Percentiles rank a stretch among this genome's conserved stretches.
These are phyloP conservation scores for Charina bottae DNA, from an alignment of 2,113 vertebrate genomes.

Conservation along the genomic window DNA sequence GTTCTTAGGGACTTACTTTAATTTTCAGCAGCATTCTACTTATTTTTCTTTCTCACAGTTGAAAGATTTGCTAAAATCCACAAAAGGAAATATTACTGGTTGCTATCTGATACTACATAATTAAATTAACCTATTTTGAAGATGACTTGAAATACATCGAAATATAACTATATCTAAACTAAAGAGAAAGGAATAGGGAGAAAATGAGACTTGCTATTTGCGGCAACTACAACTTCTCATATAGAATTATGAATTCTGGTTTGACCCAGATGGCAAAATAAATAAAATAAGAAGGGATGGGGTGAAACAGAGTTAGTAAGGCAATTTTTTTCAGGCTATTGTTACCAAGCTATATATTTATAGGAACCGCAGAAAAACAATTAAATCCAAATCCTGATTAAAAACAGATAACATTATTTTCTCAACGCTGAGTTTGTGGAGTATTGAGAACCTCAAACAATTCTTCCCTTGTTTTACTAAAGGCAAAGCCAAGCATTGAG, in stretches of 20 bases:
- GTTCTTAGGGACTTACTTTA: background rate
- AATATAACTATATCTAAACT: constrained; percentile 49
- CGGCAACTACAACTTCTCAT: constrained; percentile 29
- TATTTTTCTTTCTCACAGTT: constrained; percentile 19
- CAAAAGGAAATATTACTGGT: constrained; percentile 38
- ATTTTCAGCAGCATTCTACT: background rate
- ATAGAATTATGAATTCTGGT: constrained; percentile 31
- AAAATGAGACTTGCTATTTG: background rate
- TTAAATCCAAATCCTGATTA: constrained; percentile 92
- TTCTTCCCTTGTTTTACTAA: constrained; percentile 70
- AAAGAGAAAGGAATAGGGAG: background rate
- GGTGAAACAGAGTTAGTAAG: constrained; percentile 41
- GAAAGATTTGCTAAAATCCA: background rate
- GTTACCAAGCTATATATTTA: constrained; percentile 55
- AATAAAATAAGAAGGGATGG: constrained; percentile 28
- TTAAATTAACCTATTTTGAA: constrained; percentile 45
- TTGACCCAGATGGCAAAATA: constrained; percentile 45
- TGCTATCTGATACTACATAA: constrained; percentile 31
- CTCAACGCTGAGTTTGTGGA: constrained; percentile 78
- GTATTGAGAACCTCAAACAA: constrained; percentile 75
- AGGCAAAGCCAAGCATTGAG: constrained; percentile 58
- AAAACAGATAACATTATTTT: constrained; percentile 85
- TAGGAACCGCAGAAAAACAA: constrained; percentile 60
- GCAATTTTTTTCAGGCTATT: constrained; percentile 51
- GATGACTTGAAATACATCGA: constrained; percentile 32